Evolutionary conservation across 2,888 invertebrate species (phyloP), one percentile per base, ranked within the genome.

Genomic region (Chrysina gloriosa): DNA sequence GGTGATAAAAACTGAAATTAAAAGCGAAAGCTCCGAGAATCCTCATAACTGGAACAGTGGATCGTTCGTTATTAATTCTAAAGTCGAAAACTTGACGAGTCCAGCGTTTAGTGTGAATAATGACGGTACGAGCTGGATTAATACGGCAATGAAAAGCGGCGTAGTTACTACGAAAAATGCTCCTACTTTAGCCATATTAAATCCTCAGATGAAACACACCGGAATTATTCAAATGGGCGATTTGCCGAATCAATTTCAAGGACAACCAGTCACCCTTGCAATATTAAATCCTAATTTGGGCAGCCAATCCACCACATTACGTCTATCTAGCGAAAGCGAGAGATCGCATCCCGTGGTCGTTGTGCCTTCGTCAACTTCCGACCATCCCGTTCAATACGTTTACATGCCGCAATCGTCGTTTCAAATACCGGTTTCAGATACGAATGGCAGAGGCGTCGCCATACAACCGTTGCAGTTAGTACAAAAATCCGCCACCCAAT

Each of bases 361-460:
- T 48, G 83, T 83, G 14, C 78, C 81, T 45, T 80, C 83, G 2
- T 79, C 82, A 1, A 77, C 82, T 4, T 81, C 82, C 2, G 82
- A 82, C 61, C 81, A 82, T 63, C 79, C 79, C 63, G 81, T 80
- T 36, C 84, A 84, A 69, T 84, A 84, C 74, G 80, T 85, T 31
- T 85, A 84, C 72, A 82, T 84, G 78, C 83, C 80, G 25, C 70
- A 58, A 16, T 74, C 77, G 67, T 80, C 84, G 39, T 86, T 85
- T 75, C 84, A 83, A 63, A 82, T 86, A 74, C 85, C 86, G 11
- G 83, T 69, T 54, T 82, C 85, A 68, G 85, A 86, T 81, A 70
- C 79, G 5, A 75, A 73, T 67, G 75, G 77, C 6, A 73, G 79
- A 21, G 76, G 76, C 65, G 72, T 80, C 27, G 72, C 81, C 5